Conservation (phyloP, 2,888 invertebrate genomes). For the Harpalus rufipes region DNA sequence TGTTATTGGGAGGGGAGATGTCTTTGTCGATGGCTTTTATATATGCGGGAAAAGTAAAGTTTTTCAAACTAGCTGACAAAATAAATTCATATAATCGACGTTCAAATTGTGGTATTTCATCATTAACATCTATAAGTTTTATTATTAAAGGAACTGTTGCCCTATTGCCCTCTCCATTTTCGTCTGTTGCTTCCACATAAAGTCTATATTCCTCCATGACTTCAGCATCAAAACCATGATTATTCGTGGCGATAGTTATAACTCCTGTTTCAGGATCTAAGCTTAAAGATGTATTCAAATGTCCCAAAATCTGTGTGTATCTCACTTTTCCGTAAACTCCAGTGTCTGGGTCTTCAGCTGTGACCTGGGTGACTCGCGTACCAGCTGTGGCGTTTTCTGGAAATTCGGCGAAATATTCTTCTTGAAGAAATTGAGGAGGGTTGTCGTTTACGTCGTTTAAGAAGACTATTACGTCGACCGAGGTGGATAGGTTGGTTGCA, state of each 20-base stretch:
- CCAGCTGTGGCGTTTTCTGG: slow-evolving; percentile 88
- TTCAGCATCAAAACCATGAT: slow-evolving; percentile 91
- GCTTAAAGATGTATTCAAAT: slow-evolving; percentile 87
- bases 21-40: slow-evolving; percentile 92
- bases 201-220: slow-evolving; percentile 87
- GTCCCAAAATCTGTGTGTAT: slow-evolving; percentile 88
- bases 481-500: slow-evolving; percentile 85
- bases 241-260: slow-evolving; percentile 88
- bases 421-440: slow-evolving; percentile 87
- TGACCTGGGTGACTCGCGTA: slow-evolving; percentile 79
- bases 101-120: slow-evolving; percentile 91
- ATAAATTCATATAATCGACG: slow-evolving; percentile 89
- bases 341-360: slow-evolving; percentile 90
- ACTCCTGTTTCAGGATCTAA: slow-evolving; percentile 89
- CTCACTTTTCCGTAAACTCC: slow-evolving; percentile 87
- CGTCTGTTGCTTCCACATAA: slow-evolving; percentile 92
- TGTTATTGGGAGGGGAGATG: slow-evolving; percentile 90
- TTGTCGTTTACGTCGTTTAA: slow-evolving; percentile 94
- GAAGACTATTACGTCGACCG: slow-evolving; percentile 88
- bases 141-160: slow-evolving; percentile 87
- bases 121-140: slow-evolving; percentile 88
- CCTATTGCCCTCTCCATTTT: slow-evolving; percentile 88
- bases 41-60: slow-evolving; percentile 88
- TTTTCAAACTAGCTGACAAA: slow-evolving; percentile 84
- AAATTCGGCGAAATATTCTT: slow-evolving; percentile 86